Evolutionary conservation across 2,797 vertebrate species (phyloP).

Genomic region (Esox lucius): DNA sequence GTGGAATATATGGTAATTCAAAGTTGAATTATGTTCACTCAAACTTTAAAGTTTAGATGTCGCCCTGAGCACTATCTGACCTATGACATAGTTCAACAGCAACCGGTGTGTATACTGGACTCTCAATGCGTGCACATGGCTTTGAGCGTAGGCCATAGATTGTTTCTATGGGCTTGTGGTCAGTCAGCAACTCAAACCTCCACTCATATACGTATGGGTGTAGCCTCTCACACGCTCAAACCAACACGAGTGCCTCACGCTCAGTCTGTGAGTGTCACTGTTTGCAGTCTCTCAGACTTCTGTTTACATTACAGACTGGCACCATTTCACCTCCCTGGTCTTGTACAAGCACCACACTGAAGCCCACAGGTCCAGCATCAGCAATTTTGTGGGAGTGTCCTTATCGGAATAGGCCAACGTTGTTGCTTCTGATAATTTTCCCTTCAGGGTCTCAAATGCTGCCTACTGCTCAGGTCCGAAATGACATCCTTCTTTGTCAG

Average conservation of each 20-base stretch:
- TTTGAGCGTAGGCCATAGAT: too few relatives aligned
- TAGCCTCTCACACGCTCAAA: conserved; percentile 32
- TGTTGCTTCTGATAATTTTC: conserved; percentile 10
- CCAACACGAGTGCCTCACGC: conserved; percentile 14
- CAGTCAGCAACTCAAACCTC: conserved; percentile 30
- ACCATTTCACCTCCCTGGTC: conserved; percentile 8
- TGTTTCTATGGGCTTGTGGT: conserved; percentile 16
- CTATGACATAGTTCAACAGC: too few relatives aligned
- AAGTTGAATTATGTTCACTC: too few relatives aligned
- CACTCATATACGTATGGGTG: conserved; percentile 29
- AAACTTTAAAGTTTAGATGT: too few relatives aligned
- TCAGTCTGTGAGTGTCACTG: conserved; percentile 24
- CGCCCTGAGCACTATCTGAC: too few relatives aligned
- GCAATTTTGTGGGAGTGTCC: conserved; percentile 25
- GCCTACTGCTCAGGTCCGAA: conserved; percentile 19
- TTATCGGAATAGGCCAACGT: conserved; percentile 30
- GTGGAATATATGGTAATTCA: too few relatives aligned
- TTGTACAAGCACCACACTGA: conserved; percentile 18
- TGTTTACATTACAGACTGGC: conserved; percentile 21
- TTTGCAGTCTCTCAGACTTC: conserved; percentile 22
- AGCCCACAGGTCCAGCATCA: conserved; percentile 30
- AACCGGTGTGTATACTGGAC: too few relatives aligned
- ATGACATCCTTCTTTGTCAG: conserved; percentile 28
- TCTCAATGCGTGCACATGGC: neutral
- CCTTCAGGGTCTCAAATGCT: conserved; percentile 10